Evolutionary conservation across 2,888 invertebrate genomes (phyloP).

Genomic region (Poecilus cupreus): DNA sequence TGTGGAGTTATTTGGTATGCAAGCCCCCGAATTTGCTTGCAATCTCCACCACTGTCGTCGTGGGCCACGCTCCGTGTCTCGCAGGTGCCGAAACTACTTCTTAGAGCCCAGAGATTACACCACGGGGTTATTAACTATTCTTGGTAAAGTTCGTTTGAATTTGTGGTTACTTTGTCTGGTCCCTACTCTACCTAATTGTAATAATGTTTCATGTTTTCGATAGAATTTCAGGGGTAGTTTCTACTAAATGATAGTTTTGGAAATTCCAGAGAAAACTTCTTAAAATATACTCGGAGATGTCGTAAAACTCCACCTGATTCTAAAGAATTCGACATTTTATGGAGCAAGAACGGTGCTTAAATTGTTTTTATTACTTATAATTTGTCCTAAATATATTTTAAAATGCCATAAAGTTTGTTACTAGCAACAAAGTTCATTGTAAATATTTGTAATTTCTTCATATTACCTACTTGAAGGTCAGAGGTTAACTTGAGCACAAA

Average conservation of each 20-base stretch:
- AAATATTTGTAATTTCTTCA: too few relatives aligned
- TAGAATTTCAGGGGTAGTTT: neutral
- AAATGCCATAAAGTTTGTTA: too few relatives aligned
- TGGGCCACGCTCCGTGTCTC: neutral
- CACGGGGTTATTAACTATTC: conserved; percentile 29
- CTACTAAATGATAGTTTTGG: neutral
- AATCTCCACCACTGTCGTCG: too few relatives aligned
- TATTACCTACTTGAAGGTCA: too few relatives aligned
- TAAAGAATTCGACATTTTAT: too few relatives aligned
- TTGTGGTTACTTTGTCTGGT: conserved; percentile 23
- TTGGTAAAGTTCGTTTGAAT: conserved; percentile 30
- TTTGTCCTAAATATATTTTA: too few relatives aligned
- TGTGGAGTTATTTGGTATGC: too few relatives aligned
- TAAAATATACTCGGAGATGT: neutral
- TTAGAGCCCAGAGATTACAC: conserved; percentile 12
- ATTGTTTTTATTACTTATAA: too few relatives aligned
- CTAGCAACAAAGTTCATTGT: too few relatives aligned
- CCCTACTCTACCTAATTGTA: neutral
- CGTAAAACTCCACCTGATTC: neutral
- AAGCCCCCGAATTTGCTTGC: too few relatives aligned
- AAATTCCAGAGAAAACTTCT: neutral
- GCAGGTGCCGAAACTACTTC: conserved; percentile 16
- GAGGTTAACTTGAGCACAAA: too few relatives aligned
- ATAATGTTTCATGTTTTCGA: conserved; percentile 20
- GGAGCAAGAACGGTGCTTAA: too few relatives aligned